phyloP scores from a whole-genome alignment of 2,888 invertebrate genomes.

The Hydriomena furcata region DNA sequence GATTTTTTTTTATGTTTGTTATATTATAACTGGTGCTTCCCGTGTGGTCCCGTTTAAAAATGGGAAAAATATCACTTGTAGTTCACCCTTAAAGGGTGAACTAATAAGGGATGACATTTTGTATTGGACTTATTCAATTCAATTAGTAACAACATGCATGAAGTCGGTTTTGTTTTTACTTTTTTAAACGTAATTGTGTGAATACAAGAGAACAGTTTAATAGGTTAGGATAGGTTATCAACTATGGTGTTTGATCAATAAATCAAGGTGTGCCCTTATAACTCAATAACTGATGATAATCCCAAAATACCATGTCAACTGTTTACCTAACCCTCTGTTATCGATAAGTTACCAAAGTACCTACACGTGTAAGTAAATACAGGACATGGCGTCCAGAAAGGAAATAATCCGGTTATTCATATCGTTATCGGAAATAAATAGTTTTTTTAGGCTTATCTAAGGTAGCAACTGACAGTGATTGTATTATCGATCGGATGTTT shows the following conservation, averaged over 20 bases:
- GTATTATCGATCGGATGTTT: slow-evolving; percentile 36
- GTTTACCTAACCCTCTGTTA: slow-evolving; percentile 40
- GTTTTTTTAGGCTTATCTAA: slow-evolving; percentile 32
- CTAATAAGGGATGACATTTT: too few relatives aligned
- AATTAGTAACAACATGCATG: too few relatives aligned
- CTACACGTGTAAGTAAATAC: slow-evolving; percentile 74
- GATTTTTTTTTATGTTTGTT: too few relatives aligned
- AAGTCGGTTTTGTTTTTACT: too few relatives aligned
- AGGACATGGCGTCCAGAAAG: slow-evolving; percentile 48
- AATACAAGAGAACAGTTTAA: too few relatives aligned
- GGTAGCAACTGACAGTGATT: slow-evolving; percentile 55
- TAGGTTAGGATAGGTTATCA: slow-evolving; percentile 1
- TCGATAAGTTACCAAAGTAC: too few relatives aligned
- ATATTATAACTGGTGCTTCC: too few relatives aligned
- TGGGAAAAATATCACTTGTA: too few relatives aligned
- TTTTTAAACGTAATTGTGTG: too few relatives aligned
- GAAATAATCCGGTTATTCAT: slow-evolving; percentile 71
- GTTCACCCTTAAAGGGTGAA: too few relatives aligned
- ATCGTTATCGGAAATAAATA: slow-evolving; percentile 60
- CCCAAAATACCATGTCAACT: slow-evolving; percentile 37
- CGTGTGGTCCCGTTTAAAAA: too few relatives aligned
- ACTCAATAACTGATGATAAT: slow-evolving; percentile 38
- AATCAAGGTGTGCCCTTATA: slow-evolving; percentile 35
- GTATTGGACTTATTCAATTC: too few relatives aligned
- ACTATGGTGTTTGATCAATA: slow-evolving; percentile 22